A percentile compares a stretch with the other conserved stretches of the same genome.
Conservation (phyloP, 2,888 invertebrate species). For the Andricus quercusramuli region DNA sequence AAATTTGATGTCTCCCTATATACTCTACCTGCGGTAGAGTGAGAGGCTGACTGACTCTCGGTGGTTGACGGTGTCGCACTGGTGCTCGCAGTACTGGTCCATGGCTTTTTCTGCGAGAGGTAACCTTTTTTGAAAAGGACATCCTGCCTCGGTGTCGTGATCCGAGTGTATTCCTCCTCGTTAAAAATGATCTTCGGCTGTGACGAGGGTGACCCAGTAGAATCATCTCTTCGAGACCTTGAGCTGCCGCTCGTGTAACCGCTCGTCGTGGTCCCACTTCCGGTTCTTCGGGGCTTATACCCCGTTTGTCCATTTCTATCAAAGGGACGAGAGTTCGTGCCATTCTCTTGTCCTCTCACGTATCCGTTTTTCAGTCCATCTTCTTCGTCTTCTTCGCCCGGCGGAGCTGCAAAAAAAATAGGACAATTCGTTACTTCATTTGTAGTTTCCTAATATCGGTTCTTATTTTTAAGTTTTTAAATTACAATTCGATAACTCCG, state of each 20-base stretch:
- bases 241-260: conserved; percentile 63
- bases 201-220: conserved; percentile 68
- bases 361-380: conserved; percentile 69
- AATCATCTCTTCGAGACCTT: conserved; percentile 62
- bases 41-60: conserved; percentile 77
- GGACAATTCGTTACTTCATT: background rate
- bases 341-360: conserved; percentile 66
- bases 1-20: conserved; percentile 56
- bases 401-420: conserved; percentile 69
- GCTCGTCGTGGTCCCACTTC: conserved; percentile 64
- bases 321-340: conserved; percentile 54
- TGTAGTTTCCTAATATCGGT: background rate
- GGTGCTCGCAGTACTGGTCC: conserved; percentile 72
- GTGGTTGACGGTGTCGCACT: conserved; percentile 77
- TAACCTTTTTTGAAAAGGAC: conserved; percentile 86
- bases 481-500: too few species aligned
- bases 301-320: conserved; percentile 59
- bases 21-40: conserved; percentile 77
- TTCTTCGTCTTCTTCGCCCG: conserved; percentile 76
- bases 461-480: too few species aligned
- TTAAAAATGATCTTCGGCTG: conserved; percentile 81
- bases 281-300: conserved; percentile 62
- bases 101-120: conserved; percentile 81
- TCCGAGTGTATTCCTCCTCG: conserved; percentile 85
- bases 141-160: conserved; percentile 86